phyloP scores from a whole-genome alignment of 2,888 invertebrate genomes.

The Mythimna loreyi region DNA sequence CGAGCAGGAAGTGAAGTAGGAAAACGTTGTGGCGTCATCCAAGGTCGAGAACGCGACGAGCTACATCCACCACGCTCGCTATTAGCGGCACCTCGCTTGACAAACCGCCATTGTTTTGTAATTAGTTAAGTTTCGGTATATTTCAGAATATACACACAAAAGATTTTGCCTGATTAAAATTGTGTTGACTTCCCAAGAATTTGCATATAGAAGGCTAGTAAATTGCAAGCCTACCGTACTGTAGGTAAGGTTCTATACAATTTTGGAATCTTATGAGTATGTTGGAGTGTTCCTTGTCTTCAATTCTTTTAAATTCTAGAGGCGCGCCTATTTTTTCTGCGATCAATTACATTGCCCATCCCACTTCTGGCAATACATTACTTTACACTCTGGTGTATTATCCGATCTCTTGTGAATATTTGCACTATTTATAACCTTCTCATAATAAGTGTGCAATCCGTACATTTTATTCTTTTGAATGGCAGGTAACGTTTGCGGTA shows the following conservation, averaged over 20 bases:
- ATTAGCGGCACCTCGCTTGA: conserved; percentile 75
- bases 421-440: conserved; percentile 78
- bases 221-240: conserved; percentile 4
- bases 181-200: conserved; percentile 39
- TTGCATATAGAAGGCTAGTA: conserved; percentile 23
- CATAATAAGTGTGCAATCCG: conserved; percentile 84
- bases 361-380: conserved; percentile 77
- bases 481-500: conserved; percentile 84
- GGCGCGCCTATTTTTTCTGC: conserved; percentile 63
- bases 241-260: neutral
- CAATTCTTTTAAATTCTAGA: conserved; percentile 19
- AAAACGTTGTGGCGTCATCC: conserved; percentile 87
- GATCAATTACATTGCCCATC: conserved; percentile 85
- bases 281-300: conserved; percentile 1
- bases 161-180: conserved; percentile 45
- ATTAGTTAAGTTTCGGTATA: conserved; percentile 78
- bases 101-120: conserved; percentile 79
- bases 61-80: conserved; percentile 77
- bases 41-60: conserved; percentile 83
- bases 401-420: conserved; percentile 73
- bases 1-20: conserved; percentile 89
- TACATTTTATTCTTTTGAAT: conserved; percentile 80
- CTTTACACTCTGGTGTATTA: conserved; percentile 70
- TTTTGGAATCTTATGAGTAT: conserved; percentile 7
- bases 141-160: conserved; percentile 63